phyloP scores from a whole-genome alignment of 2,888 invertebrate species.

The Diplazon laetatorius region DNA sequence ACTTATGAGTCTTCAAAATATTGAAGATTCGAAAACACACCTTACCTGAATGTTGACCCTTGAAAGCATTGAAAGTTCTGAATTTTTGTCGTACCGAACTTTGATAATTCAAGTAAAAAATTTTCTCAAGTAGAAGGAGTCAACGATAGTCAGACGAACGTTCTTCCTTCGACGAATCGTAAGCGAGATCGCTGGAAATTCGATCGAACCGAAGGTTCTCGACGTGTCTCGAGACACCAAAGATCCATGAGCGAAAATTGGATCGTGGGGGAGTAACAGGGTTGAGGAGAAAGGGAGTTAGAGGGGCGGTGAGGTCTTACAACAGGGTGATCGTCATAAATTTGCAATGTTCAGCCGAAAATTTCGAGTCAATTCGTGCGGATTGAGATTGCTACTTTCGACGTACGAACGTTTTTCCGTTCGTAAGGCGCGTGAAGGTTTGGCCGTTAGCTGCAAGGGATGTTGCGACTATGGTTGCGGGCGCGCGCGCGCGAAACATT shows the following conservation, averaged over 20 bases:
- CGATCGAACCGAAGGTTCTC: constrained; percentile 37
- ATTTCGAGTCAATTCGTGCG: constrained; percentile 76
- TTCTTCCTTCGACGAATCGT: constrained; percentile 4
- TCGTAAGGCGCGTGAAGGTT: constrained; percentile 45
- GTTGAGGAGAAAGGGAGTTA: too few relatives aligned
- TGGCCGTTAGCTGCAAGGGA: constrained; percentile 26
- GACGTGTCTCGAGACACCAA: not conserved
- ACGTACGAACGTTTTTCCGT: constrained; percentile 40
- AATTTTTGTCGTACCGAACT: too few relatives aligned
- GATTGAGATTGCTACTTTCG: constrained; percentile 68
- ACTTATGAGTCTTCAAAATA: too few relatives aligned
- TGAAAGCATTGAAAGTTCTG: too few relatives aligned
- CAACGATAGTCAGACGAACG: constrained; percentile 35
- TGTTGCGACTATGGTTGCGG: constrained; percentile 24
- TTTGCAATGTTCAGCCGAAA: constrained; percentile 74
- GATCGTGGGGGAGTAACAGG: constrained; percentile 13
- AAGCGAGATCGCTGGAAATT: constrained; percentile 15
- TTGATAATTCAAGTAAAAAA: too few relatives aligned
- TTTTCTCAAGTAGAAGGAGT: constrained; percentile 47
- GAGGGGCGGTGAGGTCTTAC: constrained; percentile 16
- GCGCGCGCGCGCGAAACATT: constrained; percentile 64
- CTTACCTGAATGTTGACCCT: too few relatives aligned
- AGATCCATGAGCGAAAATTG: constrained; percentile 51
- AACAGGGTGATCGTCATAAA: constrained; percentile 67
- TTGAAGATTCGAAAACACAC: too few relatives aligned